Percentiles rank a stretch among this genome's conserved stretches.
Conservation (phyloP, 2,888 invertebrate species). For the Onchidella celtica region DNA sequence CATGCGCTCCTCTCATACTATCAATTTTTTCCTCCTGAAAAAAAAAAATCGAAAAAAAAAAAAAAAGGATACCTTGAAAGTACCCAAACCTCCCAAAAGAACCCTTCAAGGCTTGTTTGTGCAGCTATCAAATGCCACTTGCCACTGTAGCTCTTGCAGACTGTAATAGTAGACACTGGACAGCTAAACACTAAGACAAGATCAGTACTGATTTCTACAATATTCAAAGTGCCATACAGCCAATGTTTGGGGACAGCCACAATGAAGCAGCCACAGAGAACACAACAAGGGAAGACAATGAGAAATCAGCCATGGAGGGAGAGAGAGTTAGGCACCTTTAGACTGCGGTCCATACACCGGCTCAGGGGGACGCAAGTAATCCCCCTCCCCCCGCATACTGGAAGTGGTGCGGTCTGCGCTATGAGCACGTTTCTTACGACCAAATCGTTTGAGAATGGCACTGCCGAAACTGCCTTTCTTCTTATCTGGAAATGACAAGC, state of each 20-base stretch:
- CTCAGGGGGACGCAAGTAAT: slow-evolving; percentile 69
- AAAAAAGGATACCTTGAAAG: too few species aligned
- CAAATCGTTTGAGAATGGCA: slow-evolving; percentile 71
- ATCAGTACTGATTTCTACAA: not conserved
- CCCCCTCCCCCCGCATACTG: slow-evolving; percentile 68
- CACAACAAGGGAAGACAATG: not conserved
- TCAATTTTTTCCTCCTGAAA: too few species aligned
- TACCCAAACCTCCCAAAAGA: too few species aligned
- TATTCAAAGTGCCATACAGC: not conserved
- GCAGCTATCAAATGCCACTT: too few species aligned
- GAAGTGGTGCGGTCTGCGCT: slow-evolving; percentile 72
- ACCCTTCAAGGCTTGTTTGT: too few species aligned
- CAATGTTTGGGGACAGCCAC: not conserved
- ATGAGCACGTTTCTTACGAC: slow-evolving; percentile 72
- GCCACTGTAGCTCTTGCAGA: too few species aligned
- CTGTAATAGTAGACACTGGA: too few species aligned
- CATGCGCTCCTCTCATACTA: too few species aligned
- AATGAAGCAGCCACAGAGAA: not conserved
- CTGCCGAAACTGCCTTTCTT: slow-evolving; percentile 71
- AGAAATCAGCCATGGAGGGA: not conserved
- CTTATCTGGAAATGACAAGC: slow-evolving; percentile 75
- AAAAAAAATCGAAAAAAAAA: too few species aligned
- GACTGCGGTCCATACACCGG: slow-evolving; percentile 67
- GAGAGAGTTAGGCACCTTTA: slow-evolving; percentile 62
- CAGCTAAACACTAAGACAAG: too few species aligned